Base-by-base conservation (phyloP, 2,888 invertebrate species). In the Acrocyrtus sp. region DNA sequence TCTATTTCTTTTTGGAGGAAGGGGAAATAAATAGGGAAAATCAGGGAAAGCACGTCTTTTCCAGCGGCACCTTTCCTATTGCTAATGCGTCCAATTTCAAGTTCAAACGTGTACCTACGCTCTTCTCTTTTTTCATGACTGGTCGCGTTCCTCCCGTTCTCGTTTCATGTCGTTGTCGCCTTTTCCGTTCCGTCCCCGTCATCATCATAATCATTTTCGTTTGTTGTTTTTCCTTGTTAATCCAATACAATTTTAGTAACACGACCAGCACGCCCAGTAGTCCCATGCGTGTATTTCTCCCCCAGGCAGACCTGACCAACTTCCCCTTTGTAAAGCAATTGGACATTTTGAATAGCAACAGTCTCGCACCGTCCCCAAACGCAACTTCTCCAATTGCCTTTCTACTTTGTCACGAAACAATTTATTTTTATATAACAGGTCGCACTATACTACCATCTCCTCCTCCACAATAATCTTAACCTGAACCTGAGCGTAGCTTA, bases 21-120 rank as follows among this genome's bases (percentile, higher is more conserved):
- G n/a, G n/a, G n/a, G n/a, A n/a, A n/a, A n/a, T n/a, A n/a, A n/a
- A n/a, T 54, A 58, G 58, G 67, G 51, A 26, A 67, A 67, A 67
- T 57, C 66, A 50, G 48, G 58, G 67, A 67, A 67, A 67, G 67
- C 67, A 67, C 67, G 67, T 57, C 39, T 41, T 47, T 26, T 61
- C 47, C 21, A 34, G 39, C 57, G 34, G 66, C 66, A 66, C 66
- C 66, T 47, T 45, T 19, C n/a, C 43, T 51, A 65, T 65, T 47
- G 54, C 45, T 54, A 65, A 65, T 65, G 45, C n/a, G 47, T 26
- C 19, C 57, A 47, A 48, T 48, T 41, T n/a, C n/a, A n/a, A n/a
- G n/a, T n/a, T n/a, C n/a, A n/a, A n/a, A n/a, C n/a, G n/a, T n/a
- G n/a, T n/a, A n/a, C n/a, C n/a, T n/a, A n/a, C n/a, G n/a, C n/a